Evolutionary conservation across 2,888 invertebrate genomes (phyloP), one percentile per base, ranked within the genome.

Genomic region (Elgonia sp.): DNA sequence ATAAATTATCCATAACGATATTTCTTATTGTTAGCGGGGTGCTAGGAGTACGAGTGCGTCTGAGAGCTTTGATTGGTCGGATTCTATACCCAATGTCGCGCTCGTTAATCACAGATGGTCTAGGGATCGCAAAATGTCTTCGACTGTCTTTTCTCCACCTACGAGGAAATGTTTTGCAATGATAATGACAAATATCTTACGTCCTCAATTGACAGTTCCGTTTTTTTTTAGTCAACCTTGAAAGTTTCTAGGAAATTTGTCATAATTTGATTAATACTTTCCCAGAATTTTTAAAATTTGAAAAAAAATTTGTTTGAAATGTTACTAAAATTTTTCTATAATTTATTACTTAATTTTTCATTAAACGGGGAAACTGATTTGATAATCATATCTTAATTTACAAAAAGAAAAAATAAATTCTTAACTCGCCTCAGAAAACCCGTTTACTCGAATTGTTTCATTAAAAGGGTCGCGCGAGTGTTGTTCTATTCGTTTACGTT

Each of bases 1-100:
- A 94, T 94, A 94, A 94, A 94, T 94, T 93, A 93, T 93, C 94
- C 93, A 93, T 93, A 92, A 93, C 90, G 92, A 93, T 94, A 94
- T 93, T 94, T 94, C 93, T 94, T 93, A 94, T 93, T 93, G 93
- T 92, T 92, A 90, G 91, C 91, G 90, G 92, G 91, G 91, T 89
- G 92, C 92, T 91, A 12, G 92, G 90, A 29, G 29, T 29, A 5
- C 92, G 93, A 94, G 93, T 94, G 94, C 91, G 92, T 92, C 92
- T 93, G 94, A 94, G 93, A 92, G 93, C 90, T 92, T 92, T 92
- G 93, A 94, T 94, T 93, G 92, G 92, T 92, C 90, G 90, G 85
- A 89, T 88, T 89, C 91, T 91, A 91, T 92, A 92, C 86, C 90
- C 89, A 87, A 90, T 92, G 92, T 93, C 92, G 91, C 82, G 87